Evolutionary conservation across 2,113 vertebrate genomes (phyloP), one percentile per base, ranked within the genome.

Genomic region (Cairina moschata): DNA sequence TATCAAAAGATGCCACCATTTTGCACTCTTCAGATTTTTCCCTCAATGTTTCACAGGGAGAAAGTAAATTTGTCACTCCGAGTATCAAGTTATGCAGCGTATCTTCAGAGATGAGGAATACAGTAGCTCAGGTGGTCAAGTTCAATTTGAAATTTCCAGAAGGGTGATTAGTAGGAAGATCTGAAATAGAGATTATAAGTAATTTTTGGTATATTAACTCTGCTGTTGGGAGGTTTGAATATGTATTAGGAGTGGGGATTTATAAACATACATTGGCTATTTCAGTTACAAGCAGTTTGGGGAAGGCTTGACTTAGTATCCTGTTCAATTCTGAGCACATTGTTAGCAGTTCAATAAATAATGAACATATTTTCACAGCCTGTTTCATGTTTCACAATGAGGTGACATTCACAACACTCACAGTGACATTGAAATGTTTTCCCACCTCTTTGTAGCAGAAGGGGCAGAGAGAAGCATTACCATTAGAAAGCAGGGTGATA

Each of bases 361-460:
- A 6, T 4, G 5, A 50, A 23, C 1, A 0, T 11, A 29, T 62
- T 68, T 65, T 22, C 25, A 15, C 29, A 46, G 12, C 7, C 36
- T 50, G 13, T 46, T 80, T n/a, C 23, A 65, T 8, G 80, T 58
- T 11, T 14, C 25, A 22, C 21, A 44, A 1, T 13, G 12, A 42
- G 42, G 6, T 40, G 31, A 56, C 32, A 17, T 9, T 59, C 34
- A 11, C 29, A 66, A 7, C 16, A 21, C 9, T 65, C 34, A 8
- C 6, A 28, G 15, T 38, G 68, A 66, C 0, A 1, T 8, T 31
- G 29, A 73, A 42, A 13, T 8, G 8, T n/a, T 91, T 75, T 63
- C 5, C 9, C 1, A 13, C 31, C 34, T n/a, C 38, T 50, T 56
- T 17, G 26, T 18, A 69, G 36, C 10, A 50, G 25, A 32, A 55